A percentile compares a stretch with the other conserved stretches of the same genome.
Conservation (phyloP, 2,888 invertebrate genomes). For the Dorcus hopei region DNA sequence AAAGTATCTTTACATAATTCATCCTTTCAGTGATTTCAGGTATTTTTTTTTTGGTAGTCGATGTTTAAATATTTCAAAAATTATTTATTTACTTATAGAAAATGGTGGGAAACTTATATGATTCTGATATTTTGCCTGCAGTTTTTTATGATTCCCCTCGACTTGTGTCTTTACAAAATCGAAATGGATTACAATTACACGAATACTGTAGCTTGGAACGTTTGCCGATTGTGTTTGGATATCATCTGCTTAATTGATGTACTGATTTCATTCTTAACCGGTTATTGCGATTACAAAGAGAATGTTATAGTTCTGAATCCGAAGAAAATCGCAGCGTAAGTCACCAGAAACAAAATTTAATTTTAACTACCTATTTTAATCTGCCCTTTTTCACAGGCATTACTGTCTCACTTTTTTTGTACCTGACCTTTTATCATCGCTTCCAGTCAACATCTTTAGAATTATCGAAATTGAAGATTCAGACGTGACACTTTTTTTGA, state of each 20-base stretch:
- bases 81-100: conserved; percentile 1
- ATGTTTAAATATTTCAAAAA: not conserved
- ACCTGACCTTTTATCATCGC: conserved; percentile 16
- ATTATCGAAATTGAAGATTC: not conserved
- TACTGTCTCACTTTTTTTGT: conserved; percentile 15
- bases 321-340: conserved; percentile 11
- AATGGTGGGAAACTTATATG: conserved; percentile 19
- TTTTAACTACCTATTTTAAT: too few species aligned
- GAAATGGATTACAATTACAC: conserved; percentile 8
- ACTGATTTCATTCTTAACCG: conserved; percentile 13
- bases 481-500: not conserved
- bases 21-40: conserved; percentile 28
- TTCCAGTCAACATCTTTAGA: conserved; percentile 11
- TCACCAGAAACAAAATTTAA: not conserved
- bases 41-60: not conserved
- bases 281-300: conserved; percentile 15
- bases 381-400: conserved; percentile 10
- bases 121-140: conserved; percentile 5
- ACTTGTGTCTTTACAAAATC: conserved; percentile 8
- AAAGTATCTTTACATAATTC: conserved; percentile 20
- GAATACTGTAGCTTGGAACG: conserved; percentile 3
- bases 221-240: conserved; percentile 7
- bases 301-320: conserved; percentile 13
- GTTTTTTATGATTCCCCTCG: conserved; percentile 15
- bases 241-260: conserved; percentile 17